Percentiles rank a stretch among this genome's conserved stretches.
These are phyloP conservation scores for Drosophila tanythrix DNA, from an alignment of 2,888 invertebrate species.

Conservation along the genomic window DNA sequence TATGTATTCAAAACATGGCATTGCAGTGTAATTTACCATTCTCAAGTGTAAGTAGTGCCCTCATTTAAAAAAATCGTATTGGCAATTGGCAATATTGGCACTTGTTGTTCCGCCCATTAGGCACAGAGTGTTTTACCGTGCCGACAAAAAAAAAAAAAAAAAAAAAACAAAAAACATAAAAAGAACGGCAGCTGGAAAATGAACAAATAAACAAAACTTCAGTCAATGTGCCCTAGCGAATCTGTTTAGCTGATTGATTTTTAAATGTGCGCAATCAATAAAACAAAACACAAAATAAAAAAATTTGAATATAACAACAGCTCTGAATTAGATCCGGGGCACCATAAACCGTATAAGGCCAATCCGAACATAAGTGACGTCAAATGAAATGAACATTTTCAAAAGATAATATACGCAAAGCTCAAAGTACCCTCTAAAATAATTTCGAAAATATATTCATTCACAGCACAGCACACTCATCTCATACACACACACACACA, in stretches of 20 bases:
- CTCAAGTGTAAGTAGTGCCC: constrained; percentile 26
- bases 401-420: constrained; percentile 55
- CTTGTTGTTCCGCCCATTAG: constrained; percentile 48
- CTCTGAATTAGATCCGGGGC: constrained; percentile 2
- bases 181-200: constrained; percentile 36
- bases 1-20: not conserved
- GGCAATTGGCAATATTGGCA: constrained; percentile 29
- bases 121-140: constrained; percentile 44
- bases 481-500: not conserved
- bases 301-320: constrained; percentile 19
- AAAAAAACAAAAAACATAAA: too few relatives aligned
- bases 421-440: not conserved
- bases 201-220: constrained; percentile 76
- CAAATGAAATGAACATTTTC: constrained; percentile 45
- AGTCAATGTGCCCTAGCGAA: constrained; percentile 59
- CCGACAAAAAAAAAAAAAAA: constrained; percentile 4
- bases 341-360: not conserved
- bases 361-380: constrained; percentile 46
- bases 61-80: constrained; percentile 1
- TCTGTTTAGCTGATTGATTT: constrained; percentile 49
- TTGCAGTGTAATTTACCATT: constrained; percentile 10
- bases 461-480: not conserved
- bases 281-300: constrained; percentile 28
- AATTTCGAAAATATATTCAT: not conserved
- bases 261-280: constrained; percentile 78